Evolutionary conservation across 2,113 vertebrate genomes (phyloP).

Genomic region (Bambusicola thoracicus): DNA sequence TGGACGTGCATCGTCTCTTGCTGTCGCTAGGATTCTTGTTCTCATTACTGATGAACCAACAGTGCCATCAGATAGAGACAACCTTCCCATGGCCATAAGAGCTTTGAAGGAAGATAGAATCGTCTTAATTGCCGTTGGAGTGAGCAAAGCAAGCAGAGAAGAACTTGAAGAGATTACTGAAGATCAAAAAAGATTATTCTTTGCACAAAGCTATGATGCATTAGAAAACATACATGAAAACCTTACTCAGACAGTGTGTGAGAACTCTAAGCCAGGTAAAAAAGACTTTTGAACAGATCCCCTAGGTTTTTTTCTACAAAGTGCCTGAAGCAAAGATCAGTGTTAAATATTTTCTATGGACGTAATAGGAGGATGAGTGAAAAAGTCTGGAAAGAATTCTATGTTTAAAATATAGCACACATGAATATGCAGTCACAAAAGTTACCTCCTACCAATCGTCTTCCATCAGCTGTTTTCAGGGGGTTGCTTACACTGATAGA

Average conservation of each 20-base stretch:
- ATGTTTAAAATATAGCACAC: not conserved
- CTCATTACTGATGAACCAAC: conserved; percentile 82
- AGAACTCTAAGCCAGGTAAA: conserved; percentile 79
- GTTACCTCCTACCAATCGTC: not conserved
- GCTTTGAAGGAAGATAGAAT: conserved; percentile 60
- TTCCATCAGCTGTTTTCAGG: not conserved
- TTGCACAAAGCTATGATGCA: conserved; percentile 67
- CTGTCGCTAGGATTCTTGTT: conserved; percentile 78
- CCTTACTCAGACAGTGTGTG: conserved; percentile 75
- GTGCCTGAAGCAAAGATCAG: not conserved
- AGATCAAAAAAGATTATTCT: conserved; percentile 68
- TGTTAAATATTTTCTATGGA: not conserved
- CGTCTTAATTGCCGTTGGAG: conserved; percentile 78
- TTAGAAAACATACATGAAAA: conserved; percentile 76
- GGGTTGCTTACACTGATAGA: not conserved
- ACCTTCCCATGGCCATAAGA: conserved; percentile 25
- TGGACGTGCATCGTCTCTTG: conserved; percentile 36
- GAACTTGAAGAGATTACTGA: conserved; percentile 77
- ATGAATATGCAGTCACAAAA: not conserved
- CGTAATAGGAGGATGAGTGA: not conserved
- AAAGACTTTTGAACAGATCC: not conserved
- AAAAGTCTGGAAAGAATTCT: not conserved
- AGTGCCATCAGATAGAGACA: conserved; percentile 2
- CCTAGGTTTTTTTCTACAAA: not conserved
- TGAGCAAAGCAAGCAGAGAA: conserved; percentile 50